Conservation (phyloP, 2,797 vertebrate species). For the Buphagus erythrorhynchus region DNA sequence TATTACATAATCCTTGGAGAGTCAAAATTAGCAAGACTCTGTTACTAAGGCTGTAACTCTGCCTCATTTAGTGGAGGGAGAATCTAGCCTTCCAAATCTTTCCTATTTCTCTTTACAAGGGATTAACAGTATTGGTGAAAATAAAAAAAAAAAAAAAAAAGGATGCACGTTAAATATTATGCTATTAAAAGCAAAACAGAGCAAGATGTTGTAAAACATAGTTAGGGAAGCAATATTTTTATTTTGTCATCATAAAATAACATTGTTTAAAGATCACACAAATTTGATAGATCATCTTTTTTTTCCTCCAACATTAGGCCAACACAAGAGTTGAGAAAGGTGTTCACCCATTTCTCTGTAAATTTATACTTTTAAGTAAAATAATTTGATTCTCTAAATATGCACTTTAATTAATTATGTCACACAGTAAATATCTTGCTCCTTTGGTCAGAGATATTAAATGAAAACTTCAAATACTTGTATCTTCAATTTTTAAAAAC, state of each 20-base stretch:
- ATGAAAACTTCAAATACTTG: constrained; percentile 53
- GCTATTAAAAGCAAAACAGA: constrained; percentile 58
- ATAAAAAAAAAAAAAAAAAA: neutral
- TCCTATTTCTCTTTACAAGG: constrained; percentile 31
- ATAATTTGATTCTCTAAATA: constrained; percentile 72
- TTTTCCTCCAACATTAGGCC: constrained; percentile 13
- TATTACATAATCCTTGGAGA: constrained; percentile 28
- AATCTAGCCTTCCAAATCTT: neutral
- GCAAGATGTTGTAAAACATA: constrained; percentile 70
- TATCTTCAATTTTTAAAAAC: constrained; percentile 60
- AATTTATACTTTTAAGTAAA: constrained; percentile 54
- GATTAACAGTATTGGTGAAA: neutral
- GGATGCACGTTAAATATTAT: constrained; percentile 16
- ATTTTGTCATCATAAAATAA: constrained; percentile 74
- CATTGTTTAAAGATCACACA: constrained; percentile 65
- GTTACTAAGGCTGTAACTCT: constrained; percentile 28
- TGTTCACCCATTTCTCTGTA: neutral
- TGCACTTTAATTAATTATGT: constrained; percentile 30
- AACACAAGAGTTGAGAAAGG: constrained; percentile 19
- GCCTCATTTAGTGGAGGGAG: neutral
- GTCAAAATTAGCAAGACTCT: constrained; percentile 40
- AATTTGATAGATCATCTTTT: constrained; percentile 42
- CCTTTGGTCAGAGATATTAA: constrained; percentile 70
- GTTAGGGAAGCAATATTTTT: constrained; percentile 74
- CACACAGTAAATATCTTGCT: constrained; percentile 54